These are phyloP conservation scores for Peromyscus attwateri DNA, from an alignment of 2,797 vertebrate species.

Conservation along the genomic window DNA sequence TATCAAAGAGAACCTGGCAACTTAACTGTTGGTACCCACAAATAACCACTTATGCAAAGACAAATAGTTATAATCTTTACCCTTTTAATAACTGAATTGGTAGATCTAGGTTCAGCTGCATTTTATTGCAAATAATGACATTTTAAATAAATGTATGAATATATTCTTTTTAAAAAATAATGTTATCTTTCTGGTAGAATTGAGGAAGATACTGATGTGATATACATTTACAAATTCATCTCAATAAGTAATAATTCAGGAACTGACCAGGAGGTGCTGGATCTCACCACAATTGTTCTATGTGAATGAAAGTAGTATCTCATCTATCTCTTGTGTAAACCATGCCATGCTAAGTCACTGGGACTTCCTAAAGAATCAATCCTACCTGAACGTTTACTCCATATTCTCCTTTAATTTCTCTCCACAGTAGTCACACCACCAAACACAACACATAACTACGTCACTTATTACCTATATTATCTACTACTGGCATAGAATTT, in stretches of 20 bases:
- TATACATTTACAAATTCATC: not conserved
- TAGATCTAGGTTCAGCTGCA: not conserved
- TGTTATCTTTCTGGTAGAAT: conserved; percentile 16
- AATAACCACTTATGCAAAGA: not conserved
- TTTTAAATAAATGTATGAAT: not conserved
- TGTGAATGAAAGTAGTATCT: not conserved
- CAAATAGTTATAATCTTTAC: not conserved
- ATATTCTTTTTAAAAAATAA: conserved; percentile 9
- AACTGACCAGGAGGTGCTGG: not conserved
- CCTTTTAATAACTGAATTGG: not conserved
- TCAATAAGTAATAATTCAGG: conserved; percentile 23
- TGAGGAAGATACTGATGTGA: not conserved
- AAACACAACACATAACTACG: not conserved
- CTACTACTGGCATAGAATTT: not conserved
- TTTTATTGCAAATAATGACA: not conserved
- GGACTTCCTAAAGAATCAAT: conserved; percentile 28
- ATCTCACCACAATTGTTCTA: not conserved
- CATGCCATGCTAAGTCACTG: not conserved
- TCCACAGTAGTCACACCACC: not conserved
- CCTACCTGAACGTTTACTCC: not conserved
- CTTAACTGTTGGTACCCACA: not conserved
- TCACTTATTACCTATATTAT: not conserved
- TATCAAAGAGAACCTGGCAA: not conserved
- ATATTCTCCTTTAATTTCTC: not conserved
- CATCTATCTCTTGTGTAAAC: not conserved